phyloP scores from a whole-genome alignment of 2,113 vertebrate species.

The Bufo bufo region DNA sequence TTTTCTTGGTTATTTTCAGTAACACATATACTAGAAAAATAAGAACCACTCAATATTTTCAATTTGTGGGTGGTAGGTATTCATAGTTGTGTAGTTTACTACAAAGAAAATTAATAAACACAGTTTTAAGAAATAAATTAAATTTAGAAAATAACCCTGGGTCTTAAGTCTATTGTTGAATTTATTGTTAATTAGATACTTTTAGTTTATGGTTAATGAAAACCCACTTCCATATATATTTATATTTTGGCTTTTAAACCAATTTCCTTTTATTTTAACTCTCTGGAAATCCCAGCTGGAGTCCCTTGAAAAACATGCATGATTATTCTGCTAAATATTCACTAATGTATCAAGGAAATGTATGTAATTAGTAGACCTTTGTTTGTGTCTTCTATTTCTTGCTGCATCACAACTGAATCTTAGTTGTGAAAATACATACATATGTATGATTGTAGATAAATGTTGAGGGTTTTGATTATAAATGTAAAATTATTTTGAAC shows the following conservation, averaged over 20 bases:
- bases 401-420: slow-evolving; percentile 10
- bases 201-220: slow-evolving; percentile 40
- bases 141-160: not conserved
- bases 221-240: slow-evolving; percentile 49
- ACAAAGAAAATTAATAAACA: slow-evolving; percentile 12
- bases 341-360: slow-evolving; percentile 51
- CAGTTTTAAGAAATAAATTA: not conserved
- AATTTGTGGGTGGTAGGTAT: not conserved
- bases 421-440: slow-evolving; percentile 27
- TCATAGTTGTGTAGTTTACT: slow-evolving; percentile 1
- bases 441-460: slow-evolving; percentile 36
- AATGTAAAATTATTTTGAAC: not conserved
- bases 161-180: slow-evolving; percentile 36
- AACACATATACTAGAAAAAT: not conserved
- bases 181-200: slow-evolving; percentile 53
- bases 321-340: slow-evolving; percentile 53
- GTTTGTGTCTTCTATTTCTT: slow-evolving; percentile 30
- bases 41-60: not conserved
- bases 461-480: not conserved
- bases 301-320: slow-evolving; percentile 41
- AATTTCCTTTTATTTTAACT: slow-evolving; percentile 49
- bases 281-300: slow-evolving; percentile 49
- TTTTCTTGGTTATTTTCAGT: too few relatives aligned
- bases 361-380: slow-evolving; percentile 53
- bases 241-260: slow-evolving; percentile 41